Conservation (phyloP, 2,797 vertebrate genomes). For the Muraenolepis orangiensis region DNA sequence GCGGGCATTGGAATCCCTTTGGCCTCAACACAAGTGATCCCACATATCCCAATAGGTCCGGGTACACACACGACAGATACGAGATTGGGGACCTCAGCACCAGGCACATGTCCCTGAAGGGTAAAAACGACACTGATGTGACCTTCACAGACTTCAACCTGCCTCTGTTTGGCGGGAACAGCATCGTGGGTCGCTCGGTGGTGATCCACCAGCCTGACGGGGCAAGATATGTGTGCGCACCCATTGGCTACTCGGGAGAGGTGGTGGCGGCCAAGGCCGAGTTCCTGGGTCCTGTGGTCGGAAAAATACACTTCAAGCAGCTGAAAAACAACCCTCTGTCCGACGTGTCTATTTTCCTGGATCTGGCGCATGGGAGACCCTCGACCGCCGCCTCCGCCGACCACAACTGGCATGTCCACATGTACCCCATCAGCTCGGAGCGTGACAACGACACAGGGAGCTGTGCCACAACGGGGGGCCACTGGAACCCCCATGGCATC, state of each 20-base stretch:
- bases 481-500: slow-evolving; percentile 75
- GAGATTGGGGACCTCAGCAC: slow-evolving; percentile 75
- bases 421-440: slow-evolving; percentile 72
- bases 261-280: slow-evolving; percentile 60
- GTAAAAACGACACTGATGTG: slow-evolving; percentile 1
- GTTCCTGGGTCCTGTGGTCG: slow-evolving; percentile 69
- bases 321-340: slow-evolving; percentile 64
- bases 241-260: slow-evolving; percentile 70
- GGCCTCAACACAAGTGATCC: slow-evolving; percentile 32
- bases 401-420: slow-evolving; percentile 80
- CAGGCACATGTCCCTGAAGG: slow-evolving; percentile 66
- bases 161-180: slow-evolving; percentile 78
- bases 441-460: slow-evolving; percentile 53
- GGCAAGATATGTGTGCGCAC: slow-evolving; percentile 64
- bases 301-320: slow-evolving; percentile 73
- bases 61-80: slow-evolving; percentile 73
- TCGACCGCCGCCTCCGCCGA: slow-evolving; percentile 46
- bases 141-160: slow-evolving; percentile 72
- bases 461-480: slow-evolving; percentile 68
- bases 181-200: slow-evolving; percentile 78
- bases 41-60: slow-evolving; percentile 58
- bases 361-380: slow-evolving; percentile 65
- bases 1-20: slow-evolving; percentile 79
- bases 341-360: slow-evolving; percentile 74
- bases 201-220: slow-evolving; percentile 65